A percentile compares a stretch with the other conserved stretches of the same genome.
Conservation (phyloP, 2,113 vertebrate species). For the Centropus unirufus region DNA sequence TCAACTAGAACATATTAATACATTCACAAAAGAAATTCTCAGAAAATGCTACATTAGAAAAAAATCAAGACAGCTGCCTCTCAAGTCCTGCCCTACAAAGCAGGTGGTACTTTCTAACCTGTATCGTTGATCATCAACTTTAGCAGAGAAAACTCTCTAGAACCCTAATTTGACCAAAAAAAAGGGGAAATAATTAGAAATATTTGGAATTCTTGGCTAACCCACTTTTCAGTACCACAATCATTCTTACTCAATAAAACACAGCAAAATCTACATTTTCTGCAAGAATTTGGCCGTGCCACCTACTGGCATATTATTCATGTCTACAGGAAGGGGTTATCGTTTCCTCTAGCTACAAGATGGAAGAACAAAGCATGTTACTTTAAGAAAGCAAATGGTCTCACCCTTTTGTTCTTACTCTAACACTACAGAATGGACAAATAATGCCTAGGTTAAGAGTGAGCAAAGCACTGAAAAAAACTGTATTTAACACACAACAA, state of each 20-base stretch:
- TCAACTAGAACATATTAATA: background rate
- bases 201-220: background rate
- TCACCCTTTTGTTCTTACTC: background rate
- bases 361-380: background rate
- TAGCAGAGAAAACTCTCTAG: background rate
- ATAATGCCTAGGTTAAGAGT: background rate
- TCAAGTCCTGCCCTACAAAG: background rate
- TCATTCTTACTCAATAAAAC: background rate
- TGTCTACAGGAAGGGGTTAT: background rate
- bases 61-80: background rate
- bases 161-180: background rate
- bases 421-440: background rate
- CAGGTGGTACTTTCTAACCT: background rate
- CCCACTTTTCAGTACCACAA: background rate
- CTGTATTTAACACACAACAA: background rate
- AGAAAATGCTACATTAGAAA: background rate
- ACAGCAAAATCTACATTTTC: background rate
- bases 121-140: background rate
- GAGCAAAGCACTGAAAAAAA: background rate
- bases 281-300: background rate
- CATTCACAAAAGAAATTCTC: background rate
- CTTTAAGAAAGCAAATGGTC: background rate
- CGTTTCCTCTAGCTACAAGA: background rate
- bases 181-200: background rate
- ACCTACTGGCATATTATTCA: background rate